Evolutionary conservation across 1,140 invertebrate genomes (phyloP).

Genomic region (Hylyphantes graminicola): DNA sequence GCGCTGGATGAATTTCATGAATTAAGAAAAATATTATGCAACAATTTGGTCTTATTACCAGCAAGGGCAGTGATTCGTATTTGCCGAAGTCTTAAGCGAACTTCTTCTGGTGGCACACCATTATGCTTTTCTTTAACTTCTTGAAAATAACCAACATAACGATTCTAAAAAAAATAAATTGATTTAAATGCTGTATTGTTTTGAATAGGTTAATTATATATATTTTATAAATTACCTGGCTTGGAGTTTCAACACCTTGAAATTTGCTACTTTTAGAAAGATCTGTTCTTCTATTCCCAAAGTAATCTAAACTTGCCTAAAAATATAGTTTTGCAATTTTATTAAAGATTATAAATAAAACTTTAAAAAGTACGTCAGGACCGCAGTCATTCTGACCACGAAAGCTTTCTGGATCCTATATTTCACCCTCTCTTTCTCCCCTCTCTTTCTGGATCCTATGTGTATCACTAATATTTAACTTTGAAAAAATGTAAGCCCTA

Average conservation of each 20-base stretch:
- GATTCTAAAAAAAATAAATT: slow-evolving; percentile 68
- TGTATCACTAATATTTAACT: too few relatives aligned
- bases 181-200: neutral
- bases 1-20: too few relatives aligned
- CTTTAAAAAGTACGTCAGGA: too few relatives aligned
- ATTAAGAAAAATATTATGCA: too few relatives aligned
- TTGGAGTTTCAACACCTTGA: slow-evolving; percentile 73
- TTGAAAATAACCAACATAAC: slow-evolving; percentile 73
- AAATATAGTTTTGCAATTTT: neutral
- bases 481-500: too few relatives aligned
- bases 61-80: slow-evolving; percentile 68
- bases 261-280: slow-evolving; percentile 70
- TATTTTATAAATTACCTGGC: slow-evolving; percentile 65
- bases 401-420: too few relatives aligned
- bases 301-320: slow-evolving; percentile 71
- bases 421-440: too few relatives aligned
- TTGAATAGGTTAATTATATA: neutral
- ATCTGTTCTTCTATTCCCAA: slow-evolving; percentile 72
- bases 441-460: too few relatives aligned
- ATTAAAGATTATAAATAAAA: too few relatives aligned
- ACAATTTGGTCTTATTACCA: slow-evolving; percentile 63
- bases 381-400: too few relatives aligned
- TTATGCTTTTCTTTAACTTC: slow-evolving; percentile 68
- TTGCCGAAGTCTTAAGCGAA: slow-evolving; percentile 66
- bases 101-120: slow-evolving; percentile 67